These are phyloP conservation scores for Centropristis striata DNA, from an alignment of 2,113 vertebrate genomes.

Conservation along the genomic window DNA sequence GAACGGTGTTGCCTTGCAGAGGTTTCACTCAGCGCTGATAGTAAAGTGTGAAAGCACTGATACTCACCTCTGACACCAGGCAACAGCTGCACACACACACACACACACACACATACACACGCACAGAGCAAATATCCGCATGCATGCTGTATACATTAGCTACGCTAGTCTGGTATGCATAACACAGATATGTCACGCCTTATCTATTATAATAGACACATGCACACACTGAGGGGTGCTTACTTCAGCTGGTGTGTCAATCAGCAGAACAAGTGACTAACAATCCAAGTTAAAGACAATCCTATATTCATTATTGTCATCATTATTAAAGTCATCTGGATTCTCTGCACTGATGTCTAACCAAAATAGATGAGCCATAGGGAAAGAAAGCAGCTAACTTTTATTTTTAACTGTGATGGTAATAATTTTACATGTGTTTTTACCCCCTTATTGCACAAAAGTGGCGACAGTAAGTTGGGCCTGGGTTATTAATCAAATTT, in stretches of 20 bases:
- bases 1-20: slow-evolving; percentile 22
- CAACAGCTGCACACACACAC: slow-evolving; percentile 57
- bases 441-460: not conserved
- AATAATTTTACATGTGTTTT: slow-evolving; percentile 9
- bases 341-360: not conserved
- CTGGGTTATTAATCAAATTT: no score
- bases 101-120: slow-evolving; percentile 27
- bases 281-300: not conserved
- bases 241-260: slow-evolving; percentile 26
- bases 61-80: slow-evolving; percentile 40
- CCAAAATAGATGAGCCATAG: not conserved
- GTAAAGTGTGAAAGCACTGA: slow-evolving; percentile 21
- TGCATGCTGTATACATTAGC: slow-evolving; percentile 33
- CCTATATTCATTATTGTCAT: not conserved
- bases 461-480: not conserved
- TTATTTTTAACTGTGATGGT: not conserved
- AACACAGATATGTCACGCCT: slow-evolving; percentile 31
- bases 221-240: not conserved
- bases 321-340: not conserved
- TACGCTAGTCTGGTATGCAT: slow-evolving; percentile 24
- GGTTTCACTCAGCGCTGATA: not conserved
- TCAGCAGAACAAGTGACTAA: slow-evolving; percentile 7
- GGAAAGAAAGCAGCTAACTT: not conserved
- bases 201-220: slow-evolving; percentile 14
- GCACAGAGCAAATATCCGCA: slow-evolving; percentile 3